Conservation (phyloP, 2,797 vertebrate species). For the Cottoperca gobio region DNA sequence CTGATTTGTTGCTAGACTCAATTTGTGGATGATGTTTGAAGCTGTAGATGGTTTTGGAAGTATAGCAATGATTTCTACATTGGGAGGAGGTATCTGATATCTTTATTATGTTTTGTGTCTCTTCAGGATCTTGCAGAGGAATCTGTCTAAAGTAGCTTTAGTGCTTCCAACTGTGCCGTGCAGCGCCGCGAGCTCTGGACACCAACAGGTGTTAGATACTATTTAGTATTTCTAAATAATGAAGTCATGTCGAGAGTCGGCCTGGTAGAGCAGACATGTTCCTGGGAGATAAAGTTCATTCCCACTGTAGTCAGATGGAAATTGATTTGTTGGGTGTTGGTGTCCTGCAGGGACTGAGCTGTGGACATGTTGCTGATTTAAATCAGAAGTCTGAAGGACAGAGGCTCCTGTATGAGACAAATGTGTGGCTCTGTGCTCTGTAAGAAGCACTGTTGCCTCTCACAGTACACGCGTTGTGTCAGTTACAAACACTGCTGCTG, state of each 20-base stretch:
- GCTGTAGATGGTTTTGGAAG: not conserved
- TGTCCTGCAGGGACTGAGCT: too few species aligned
- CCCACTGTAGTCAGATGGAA: not conserved
- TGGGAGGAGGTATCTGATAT: not conserved
- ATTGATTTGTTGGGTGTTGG: not conserved
- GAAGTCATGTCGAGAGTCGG: not conserved
- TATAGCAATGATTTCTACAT: not conserved
- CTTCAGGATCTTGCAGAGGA: not conserved
- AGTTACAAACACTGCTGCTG: too few species aligned
- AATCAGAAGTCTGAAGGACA: too few species aligned
- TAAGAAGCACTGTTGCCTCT: too few species aligned
- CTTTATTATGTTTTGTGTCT: not conserved
- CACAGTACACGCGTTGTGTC: too few species aligned
- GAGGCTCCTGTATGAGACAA: too few species aligned
- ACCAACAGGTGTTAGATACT: not conserved
- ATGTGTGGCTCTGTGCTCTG: too few species aligned
- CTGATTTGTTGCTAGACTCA: constrained; percentile 17
- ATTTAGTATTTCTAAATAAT: not conserved
- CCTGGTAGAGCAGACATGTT: too few species aligned
- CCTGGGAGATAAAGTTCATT: not conserved
- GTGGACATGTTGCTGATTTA: too few species aligned
- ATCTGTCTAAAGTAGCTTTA: not conserved
- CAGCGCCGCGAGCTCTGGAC: not conserved
- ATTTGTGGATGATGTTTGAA: not conserved
- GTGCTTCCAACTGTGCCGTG: not conserved